phyloP scores from a whole-genome alignment of 2,797 vertebrate genomes.

The Anguilla marmorata region DNA sequence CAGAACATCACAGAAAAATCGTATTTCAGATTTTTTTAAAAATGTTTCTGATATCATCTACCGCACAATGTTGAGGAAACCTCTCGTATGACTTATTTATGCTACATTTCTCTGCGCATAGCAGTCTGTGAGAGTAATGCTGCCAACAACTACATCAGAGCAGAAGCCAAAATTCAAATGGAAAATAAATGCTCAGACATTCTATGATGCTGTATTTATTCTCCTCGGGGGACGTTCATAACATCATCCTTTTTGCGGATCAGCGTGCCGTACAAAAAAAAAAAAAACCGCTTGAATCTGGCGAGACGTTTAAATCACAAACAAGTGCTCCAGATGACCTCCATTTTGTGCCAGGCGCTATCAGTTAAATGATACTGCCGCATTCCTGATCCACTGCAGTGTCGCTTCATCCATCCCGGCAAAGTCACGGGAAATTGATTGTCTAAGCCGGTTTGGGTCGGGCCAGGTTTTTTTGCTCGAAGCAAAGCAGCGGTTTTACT shows the following conservation, averaged over 20 bases:
- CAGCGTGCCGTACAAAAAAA: neutral
- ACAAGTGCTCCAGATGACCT: slow-evolving; percentile 21
- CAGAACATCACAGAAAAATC: neutral
- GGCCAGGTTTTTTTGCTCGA: slow-evolving; percentile 32
- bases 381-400: slow-evolving; percentile 62
- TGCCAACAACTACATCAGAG: slow-evolving; percentile 29
- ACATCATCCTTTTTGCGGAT: slow-evolving; percentile 6
- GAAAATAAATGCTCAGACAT: slow-evolving; percentile 29
- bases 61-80: neutral
- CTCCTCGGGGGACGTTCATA: slow-evolving; percentile 9
- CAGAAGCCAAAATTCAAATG: slow-evolving; percentile 25
- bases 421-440: slow-evolving; percentile 67
- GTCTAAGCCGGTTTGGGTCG: slow-evolving; percentile 56
- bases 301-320: slow-evolving; percentile 24
- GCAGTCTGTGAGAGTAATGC: neutral
- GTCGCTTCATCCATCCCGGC: slow-evolving; percentile 58
- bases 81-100: slow-evolving; percentile 1
- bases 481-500: slow-evolving; percentile 51
- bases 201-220: slow-evolving; percentile 15
- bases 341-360: slow-evolving; percentile 29
- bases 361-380: slow-evolving; percentile 59
- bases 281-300: slow-evolving; percentile 22
- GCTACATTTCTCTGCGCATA: neutral
- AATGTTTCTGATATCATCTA: neutral
- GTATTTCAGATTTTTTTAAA: neutral